Conservation (phyloP, 2,113 vertebrate species). For the Cercopithecus mona region DNA sequence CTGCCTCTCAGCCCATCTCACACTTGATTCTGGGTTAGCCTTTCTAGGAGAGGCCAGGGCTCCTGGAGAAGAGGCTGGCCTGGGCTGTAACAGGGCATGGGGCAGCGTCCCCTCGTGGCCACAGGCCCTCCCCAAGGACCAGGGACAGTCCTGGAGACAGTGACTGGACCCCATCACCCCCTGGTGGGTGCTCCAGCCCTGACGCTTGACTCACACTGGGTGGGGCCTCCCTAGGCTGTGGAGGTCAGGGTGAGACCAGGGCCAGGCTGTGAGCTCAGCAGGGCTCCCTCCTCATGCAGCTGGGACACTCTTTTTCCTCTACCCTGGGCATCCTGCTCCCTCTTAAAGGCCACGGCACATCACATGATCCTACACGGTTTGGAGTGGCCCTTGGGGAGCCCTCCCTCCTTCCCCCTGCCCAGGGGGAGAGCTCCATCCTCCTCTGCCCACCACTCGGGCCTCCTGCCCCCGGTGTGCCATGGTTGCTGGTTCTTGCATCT, state of each 20-base stretch:
- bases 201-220: neutral
- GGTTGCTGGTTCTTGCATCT: neutral
- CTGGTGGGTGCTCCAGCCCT: neutral
- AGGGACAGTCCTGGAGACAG: neutral
- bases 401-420: no score
- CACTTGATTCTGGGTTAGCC: neutral
- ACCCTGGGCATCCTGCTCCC: no score
- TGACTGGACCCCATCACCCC: neutral
- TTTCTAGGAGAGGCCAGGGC: neutral
- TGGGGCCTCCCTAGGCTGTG: neutral
- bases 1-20: no score
- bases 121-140: no score
- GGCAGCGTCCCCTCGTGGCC: neutral
- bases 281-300: neutral
- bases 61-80: neutral
- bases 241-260: neutral
- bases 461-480: neutral
- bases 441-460: rapidly evolving
- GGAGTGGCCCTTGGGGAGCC: neutral
- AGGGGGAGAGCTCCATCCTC: neutral
- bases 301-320: neutral
- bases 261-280: neutral
- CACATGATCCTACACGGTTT: neutral
- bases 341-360: neutral
- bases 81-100: neutral